Evolutionary conservation across 2,797 vertebrate genomes (phyloP).

Genomic region (Allobates femoralis): DNA sequence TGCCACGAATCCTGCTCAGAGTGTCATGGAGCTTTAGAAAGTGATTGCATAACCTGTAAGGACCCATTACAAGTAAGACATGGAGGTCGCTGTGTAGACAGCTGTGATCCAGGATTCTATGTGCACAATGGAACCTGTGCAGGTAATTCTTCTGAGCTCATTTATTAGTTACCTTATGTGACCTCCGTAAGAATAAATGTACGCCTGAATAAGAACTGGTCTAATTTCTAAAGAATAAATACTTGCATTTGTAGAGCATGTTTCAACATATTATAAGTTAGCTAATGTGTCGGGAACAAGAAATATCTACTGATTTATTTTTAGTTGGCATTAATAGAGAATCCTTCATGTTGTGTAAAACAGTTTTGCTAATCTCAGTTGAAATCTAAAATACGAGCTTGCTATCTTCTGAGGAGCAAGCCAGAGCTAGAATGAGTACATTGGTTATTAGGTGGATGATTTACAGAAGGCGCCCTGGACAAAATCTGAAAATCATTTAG

Average conservation of each 20-base stretch:
- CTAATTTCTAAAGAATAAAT: constrained; percentile 42
- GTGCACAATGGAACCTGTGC: constrained; percentile 76
- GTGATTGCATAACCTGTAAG: constrained; percentile 82
- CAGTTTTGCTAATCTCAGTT: not conserved
- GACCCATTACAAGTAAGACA: constrained; percentile 76
- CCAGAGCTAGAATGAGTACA: not conserved
- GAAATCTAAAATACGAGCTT: constrained; percentile 8
- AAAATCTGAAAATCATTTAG: not conserved
- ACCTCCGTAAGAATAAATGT: constrained; percentile 29
- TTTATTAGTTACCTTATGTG: constrained; percentile 33
- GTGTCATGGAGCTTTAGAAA: constrained; percentile 79
- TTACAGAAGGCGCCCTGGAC: not conserved
- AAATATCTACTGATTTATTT: constrained; percentile 40
- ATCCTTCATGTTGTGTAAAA: not conserved
- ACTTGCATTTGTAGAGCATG: constrained; percentile 33
- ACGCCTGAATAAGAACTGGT: constrained; percentile 17
- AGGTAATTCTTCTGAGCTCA: constrained; percentile 74
- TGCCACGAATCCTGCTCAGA: constrained; percentile 85
- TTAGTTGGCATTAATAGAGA: constrained; percentile 33
- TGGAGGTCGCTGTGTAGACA: constrained; percentile 78
- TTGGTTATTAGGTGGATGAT: not conserved
- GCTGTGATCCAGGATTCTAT: constrained; percentile 82
- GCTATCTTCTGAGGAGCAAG: not conserved
- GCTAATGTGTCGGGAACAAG: constrained; percentile 1
- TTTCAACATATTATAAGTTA: constrained; percentile 24